Base-by-base conservation (phyloP, 2,888 invertebrate species). In the Drosophila nr. perissopoda region DNA sequence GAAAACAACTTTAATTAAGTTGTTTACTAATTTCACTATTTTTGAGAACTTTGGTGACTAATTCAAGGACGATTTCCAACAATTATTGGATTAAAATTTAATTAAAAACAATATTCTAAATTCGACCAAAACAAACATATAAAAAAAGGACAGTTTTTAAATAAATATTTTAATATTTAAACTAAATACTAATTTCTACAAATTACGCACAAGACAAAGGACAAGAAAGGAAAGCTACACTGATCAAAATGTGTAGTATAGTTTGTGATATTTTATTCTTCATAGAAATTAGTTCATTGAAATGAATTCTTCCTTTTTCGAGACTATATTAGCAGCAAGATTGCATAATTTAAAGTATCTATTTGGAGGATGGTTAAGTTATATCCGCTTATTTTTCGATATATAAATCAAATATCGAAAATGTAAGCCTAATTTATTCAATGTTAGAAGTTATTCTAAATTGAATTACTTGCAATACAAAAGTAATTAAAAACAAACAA, bases 221-320 rank as follows among this genome's bases (percentile, higher is more conserved):
- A 33, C 33, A 33, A 4, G 33, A 33, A 11, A 33, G 33, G 11
- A 42, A 42, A 2, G 13, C 34, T 34, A 13, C 34, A 34, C 34
- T 13, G 13, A 5, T 34, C 4, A 13, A 13, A 34, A 34, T 34
- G 4, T 13, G 5, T 34, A 33, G 36, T 16, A 38, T 38, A 18
- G 1, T 46, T 46, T 46, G 21, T 46, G 21, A 13, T 4, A 7
- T 25, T 8, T 18, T 21, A 2, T 21, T 46, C 21, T 46, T 46
- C 2, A 13, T 21, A 7, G 13, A 46, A 46, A 13, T 21, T 4
- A 21, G 21, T 46, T 13, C 7, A 21, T 16, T 13, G 16, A 46
- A 7, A 16, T 46, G 0, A 21, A 16, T 16, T 46, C 1, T 46
- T 7, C 0, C 7, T 7, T 4, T 0, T 16, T 4, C 0, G 7